Conservation (phyloP, 2,113 vertebrate species). For the Pavo muticus region DNA sequence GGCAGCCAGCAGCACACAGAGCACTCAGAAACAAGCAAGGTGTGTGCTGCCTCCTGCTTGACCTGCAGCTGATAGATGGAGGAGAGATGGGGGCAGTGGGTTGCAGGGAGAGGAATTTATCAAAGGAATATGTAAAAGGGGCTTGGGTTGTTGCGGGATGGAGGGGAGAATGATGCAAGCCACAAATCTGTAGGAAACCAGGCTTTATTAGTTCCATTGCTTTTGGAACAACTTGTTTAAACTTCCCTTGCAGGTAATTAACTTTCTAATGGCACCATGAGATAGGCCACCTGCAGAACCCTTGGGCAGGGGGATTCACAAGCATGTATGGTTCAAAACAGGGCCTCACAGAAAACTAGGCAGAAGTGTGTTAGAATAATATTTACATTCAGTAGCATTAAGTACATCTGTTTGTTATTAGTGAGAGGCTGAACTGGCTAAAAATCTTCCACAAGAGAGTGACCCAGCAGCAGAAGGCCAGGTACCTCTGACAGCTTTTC, state of each 20-base stretch:
- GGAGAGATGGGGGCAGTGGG: background rate
- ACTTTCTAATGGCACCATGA: conserved; percentile 70
- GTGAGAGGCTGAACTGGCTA: conserved; percentile 59
- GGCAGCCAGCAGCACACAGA: background rate
- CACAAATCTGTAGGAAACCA: conserved; percentile 61
- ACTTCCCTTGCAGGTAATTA: conserved; percentile 70
- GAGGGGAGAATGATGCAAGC: conserved; percentile 36
- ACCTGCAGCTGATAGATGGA: conserved; percentile 30
- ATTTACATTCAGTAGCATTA: conserved; percentile 77
- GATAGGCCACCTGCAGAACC: conserved; percentile 71
- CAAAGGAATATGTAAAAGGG: conserved; percentile 29
- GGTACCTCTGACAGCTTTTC: conserved; percentile 64
- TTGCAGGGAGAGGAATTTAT: conserved; percentile 20
- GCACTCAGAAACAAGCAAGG: background rate
- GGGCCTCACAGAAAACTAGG: conserved; percentile 67
- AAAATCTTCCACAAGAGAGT: conserved; percentile 62
- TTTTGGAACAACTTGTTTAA: conserved; percentile 74
- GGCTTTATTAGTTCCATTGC: conserved; percentile 67
- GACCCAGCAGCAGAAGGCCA: conserved; percentile 69
- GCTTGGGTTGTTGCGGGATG: background rate
- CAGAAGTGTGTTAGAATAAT: conserved; percentile 74
- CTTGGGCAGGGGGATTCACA: conserved; percentile 67
- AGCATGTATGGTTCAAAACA: conserved; percentile 55
- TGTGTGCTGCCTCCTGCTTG: conserved; percentile 19
- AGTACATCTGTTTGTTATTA: conserved; percentile 76